phyloP scores from a whole-genome alignment of 2,113 vertebrate species.

The Eupsittula cactorum region DNA sequence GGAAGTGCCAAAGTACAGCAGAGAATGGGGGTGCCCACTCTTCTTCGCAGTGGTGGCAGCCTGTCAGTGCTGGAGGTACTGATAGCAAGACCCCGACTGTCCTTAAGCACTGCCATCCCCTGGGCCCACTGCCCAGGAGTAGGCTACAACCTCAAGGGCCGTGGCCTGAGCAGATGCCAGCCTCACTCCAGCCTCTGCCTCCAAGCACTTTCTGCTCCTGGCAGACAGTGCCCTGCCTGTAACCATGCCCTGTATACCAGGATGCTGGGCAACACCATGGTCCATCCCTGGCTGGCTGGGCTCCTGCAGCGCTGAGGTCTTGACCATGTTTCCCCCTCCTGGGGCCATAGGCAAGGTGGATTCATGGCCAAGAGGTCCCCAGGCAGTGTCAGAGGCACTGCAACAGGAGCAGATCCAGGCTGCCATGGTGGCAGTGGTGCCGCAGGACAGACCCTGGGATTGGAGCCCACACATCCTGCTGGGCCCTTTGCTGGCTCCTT shows the following conservation, averaged over 20 bases:
- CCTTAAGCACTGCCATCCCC: not conserved
- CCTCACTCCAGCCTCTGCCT: not conserved
- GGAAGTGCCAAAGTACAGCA: not conserved
- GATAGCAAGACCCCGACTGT: not conserved
- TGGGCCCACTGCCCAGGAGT: not conserved
- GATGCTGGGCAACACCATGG: rapidly evolving
- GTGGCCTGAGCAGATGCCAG: not conserved
- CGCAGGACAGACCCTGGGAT: not conserved
- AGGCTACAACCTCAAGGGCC: not conserved
- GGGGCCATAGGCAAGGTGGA: not conserved
- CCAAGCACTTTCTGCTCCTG: not conserved
- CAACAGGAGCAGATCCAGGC: not conserved
- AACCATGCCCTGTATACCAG: rapidly evolving
- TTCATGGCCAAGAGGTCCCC: not conserved
- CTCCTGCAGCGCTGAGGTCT: not conserved
- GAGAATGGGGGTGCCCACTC: not conserved
- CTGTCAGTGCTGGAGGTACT: rapidly evolving
- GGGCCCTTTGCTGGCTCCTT: not conserved
- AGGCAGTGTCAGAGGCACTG: not conserved
- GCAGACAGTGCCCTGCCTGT: rapidly evolving
- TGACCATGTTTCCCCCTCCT: not conserved
- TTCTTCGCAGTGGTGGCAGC: not conserved
- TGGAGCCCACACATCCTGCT: rapidly evolving
- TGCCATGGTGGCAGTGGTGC: not conserved
- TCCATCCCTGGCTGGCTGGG: not conserved